phyloP scores from a whole-genome alignment of 1,140 invertebrate species.

The Lepeophtheirus salmonis region DNA sequence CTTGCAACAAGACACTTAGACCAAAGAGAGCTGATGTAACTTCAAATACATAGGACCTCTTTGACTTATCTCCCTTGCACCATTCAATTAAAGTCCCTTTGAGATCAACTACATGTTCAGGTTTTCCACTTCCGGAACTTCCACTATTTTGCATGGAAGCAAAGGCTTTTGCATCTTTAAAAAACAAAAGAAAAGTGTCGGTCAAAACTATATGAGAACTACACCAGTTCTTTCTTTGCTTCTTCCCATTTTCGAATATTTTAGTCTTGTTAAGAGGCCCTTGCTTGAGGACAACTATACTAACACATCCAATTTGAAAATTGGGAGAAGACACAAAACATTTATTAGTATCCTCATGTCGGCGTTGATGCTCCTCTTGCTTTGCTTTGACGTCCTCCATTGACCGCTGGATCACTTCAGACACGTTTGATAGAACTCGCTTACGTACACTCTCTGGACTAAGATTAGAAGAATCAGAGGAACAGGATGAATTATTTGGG shows the following conservation, averaged over 20 bases:
- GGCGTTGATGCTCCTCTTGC: not conserved
- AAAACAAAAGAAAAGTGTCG: slow-evolving; percentile 37
- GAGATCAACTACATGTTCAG: slow-evolving; percentile 37
- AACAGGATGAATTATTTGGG: not conserved
- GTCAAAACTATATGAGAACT: slow-evolving; percentile 43
- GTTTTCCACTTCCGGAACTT: slow-evolving; percentile 27
- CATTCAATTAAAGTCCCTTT: slow-evolving; percentile 34
- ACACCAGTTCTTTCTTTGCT: slow-evolving; percentile 45
- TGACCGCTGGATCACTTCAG: too few relatives aligned
- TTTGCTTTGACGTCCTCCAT: too few relatives aligned
- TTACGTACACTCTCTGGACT: too few relatives aligned
- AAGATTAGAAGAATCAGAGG: not conserved
- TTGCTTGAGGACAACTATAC: slow-evolving; percentile 14
- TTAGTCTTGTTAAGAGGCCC: slow-evolving; percentile 16
- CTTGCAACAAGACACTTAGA: slow-evolving; percentile 37
- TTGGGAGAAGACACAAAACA: not conserved
- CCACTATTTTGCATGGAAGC: slow-evolving; percentile 28
- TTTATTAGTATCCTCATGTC: not conserved
- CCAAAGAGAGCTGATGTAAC: slow-evolving; percentile 33
- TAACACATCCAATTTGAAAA: slow-evolving; percentile 11
- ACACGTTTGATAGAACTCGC: too few relatives aligned
- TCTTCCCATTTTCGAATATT: slow-evolving; percentile 33
- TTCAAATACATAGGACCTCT: slow-evolving; percentile 39
- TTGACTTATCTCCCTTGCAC: slow-evolving; percentile 34
- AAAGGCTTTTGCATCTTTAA: slow-evolving; percentile 37